These are phyloP conservation scores for Cylindroiulus punctatus DNA, from an alignment of 2,888 invertebrate genomes.

Conservation along the genomic window DNA sequence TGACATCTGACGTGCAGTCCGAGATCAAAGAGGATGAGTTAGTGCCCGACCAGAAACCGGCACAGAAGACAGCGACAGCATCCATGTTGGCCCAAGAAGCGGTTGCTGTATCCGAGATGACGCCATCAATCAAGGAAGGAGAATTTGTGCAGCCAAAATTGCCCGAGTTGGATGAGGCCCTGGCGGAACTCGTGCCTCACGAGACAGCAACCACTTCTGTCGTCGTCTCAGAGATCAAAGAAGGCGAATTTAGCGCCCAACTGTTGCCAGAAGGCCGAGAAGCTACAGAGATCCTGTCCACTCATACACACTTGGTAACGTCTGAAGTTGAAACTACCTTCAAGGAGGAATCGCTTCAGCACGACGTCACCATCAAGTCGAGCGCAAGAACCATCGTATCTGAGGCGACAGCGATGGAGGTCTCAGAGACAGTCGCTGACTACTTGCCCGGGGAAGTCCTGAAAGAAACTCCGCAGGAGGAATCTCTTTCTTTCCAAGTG, in stretches of 20 bases:
- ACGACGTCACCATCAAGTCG: slow-evolving; percentile 12
- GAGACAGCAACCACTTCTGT: background rate
- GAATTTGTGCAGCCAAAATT: slow-evolving; percentile 23
- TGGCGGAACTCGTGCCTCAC: slow-evolving; percentile 48
- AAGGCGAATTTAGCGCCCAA: slow-evolving; percentile 53
- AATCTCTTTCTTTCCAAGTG: slow-evolving; percentile 34
- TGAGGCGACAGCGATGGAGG: slow-evolving; percentile 58
- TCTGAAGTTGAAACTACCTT: slow-evolving; percentile 55
- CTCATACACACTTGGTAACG: slow-evolving; percentile 50
- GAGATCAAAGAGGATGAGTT: slow-evolving; percentile 56
- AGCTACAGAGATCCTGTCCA: slow-evolving; percentile 33
- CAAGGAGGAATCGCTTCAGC: slow-evolving; percentile 57
- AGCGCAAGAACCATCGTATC: slow-evolving; percentile 49
- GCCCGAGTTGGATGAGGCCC: background rate
- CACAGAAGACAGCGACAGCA: slow-evolving; percentile 52
- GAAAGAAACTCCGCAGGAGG: slow-evolving; percentile 47
- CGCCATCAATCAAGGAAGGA: slow-evolving; percentile 55
- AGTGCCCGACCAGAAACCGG: slow-evolving; percentile 24
- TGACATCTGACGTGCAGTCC: slow-evolving; percentile 53
- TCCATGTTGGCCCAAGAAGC: slow-evolving; percentile 54
- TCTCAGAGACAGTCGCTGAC: slow-evolving; percentile 58
- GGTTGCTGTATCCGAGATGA: slow-evolving; percentile 55
- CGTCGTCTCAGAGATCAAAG: slow-evolving; percentile 53
- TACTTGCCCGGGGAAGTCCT: slow-evolving; percentile 53
- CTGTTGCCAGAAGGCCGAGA: slow-evolving; percentile 40